Base-by-base conservation (phyloP, 2,113 vertebrate genomes). In the Grammomys dolichurus region DNA sequence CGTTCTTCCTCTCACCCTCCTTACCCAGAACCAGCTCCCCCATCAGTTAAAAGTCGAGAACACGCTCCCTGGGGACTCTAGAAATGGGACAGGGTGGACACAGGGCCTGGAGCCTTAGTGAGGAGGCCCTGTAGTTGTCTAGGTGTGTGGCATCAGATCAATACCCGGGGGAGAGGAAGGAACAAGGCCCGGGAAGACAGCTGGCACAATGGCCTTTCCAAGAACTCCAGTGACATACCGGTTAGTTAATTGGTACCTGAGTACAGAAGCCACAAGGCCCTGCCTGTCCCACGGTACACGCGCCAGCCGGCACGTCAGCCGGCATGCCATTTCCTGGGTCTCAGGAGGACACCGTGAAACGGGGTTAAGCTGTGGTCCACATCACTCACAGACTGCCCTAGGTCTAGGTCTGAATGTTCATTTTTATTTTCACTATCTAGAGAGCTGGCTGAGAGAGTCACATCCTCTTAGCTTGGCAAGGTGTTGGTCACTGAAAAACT, bases 1-100 rank as follows among this genome's bases (percentile, higher is more conserved):
- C 0, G 0, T 2, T 11, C 40, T 10, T 13, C 9, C 2, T 1
- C 0, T 1, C 11, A 5, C 0, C 0, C 7, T 73, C 69, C 65
- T 43, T 7, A 16, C 67, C 81, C 22, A 10, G 28, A 58, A 26
- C 11, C 4, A 14, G 22, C 19, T 85, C 46, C 10, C 8, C 33
- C 0, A 16, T 2, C 40, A 10, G 63, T 0, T 11, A 51, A 40
- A 46, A 36, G 63, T 51, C 8, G 7, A 85, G 58, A 65, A 63
- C 40, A 19, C 14, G 1, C 16, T 65, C 58, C n/a, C 81, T 17
- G 58, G n/a, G 81, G n/a, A 5, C 82, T 31, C 40, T 6, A 12
- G 48, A 33, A 48, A 5, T 72, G 0, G 13, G 86, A 54, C 81
- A n/a, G 89, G 14, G n/a, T 3, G 5, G 16, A 13, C 13, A 36